Conservation (phyloP, 2,113 vertebrate species). For the Ranitomeya variabilis region DNA sequence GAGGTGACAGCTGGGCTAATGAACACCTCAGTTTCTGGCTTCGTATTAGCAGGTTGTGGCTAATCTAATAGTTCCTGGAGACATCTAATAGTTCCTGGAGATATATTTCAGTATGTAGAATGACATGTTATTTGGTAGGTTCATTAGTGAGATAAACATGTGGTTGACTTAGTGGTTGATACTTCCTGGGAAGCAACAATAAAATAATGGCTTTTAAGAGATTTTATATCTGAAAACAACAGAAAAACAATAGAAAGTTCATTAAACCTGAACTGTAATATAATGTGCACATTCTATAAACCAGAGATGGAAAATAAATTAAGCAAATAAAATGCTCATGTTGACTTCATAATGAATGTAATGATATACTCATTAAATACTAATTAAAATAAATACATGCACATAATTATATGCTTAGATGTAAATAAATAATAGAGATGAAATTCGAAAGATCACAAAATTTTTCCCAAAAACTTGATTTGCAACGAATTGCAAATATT, state of each 20-base stretch:
- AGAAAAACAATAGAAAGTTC: background rate
- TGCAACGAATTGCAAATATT: no score
- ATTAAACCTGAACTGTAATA: background rate
- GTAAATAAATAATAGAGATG: no score
- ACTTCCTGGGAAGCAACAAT: conserved; percentile 20
- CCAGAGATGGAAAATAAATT: background rate
- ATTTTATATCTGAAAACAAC: conserved; percentile 37
- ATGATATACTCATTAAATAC: background rate
- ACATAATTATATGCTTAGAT: no score
- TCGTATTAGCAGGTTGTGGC: conserved; percentile 21
- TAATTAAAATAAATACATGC: background rate
- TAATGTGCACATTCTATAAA: background rate
- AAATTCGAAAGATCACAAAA: no score
- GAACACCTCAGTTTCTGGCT: background rate
- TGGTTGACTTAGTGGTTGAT: conserved; percentile 42
- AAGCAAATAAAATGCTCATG: background rate
- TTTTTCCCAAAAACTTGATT: no score
- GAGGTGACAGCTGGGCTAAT: background rate
- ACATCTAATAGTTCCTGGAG: conserved; percentile 36
- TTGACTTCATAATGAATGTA: background rate
- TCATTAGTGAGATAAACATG: conserved; percentile 43
- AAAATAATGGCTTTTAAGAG: conserved; percentile 43
- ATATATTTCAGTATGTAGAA: conserved; percentile 18
- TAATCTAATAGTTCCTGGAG: conserved; percentile 24
- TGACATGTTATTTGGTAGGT: conserved; percentile 9